Evolutionary conservation across 1,140 invertebrate species (phyloP).

Genomic region (Luehdorfia chinensis): DNA sequence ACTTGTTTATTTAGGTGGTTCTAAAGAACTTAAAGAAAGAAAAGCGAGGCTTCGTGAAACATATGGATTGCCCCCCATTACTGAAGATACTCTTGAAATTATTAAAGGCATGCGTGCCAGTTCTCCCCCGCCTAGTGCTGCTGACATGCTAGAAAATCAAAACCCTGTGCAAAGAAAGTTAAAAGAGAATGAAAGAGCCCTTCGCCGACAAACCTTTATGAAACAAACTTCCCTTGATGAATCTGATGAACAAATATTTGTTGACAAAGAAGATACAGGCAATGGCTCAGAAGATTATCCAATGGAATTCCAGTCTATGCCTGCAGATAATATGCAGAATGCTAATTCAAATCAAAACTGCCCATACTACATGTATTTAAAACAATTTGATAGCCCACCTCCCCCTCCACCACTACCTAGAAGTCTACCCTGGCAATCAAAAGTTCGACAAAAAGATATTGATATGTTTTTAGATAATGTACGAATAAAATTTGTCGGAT

Average conservation of each 20-base stretch:
- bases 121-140: constrained; percentile 95
- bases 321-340: constrained; percentile 48
- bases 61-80: constrained; percentile 84
- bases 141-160: constrained; percentile 93
- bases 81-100: constrained; percentile 96
- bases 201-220: constrained; percentile 84
- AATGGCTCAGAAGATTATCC: constrained; percentile 72
- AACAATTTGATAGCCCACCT: constrained; percentile 70
- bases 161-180: constrained; percentile 84
- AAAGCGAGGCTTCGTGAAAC: constrained; percentile 86
- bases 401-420: constrained; percentile 74
- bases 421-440: constrained; percentile 95
- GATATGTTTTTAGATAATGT: constrained; percentile 95
- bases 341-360: constrained; percentile 53
- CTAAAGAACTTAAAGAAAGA: constrained; percentile 85
- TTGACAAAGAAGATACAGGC: constrained; percentile 81
- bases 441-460: constrained; percentile 96
- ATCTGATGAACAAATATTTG: constrained; percentile 82
- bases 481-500: constrained; percentile 96
- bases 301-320: constrained; percentile 68
- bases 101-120: constrained; percentile 95
- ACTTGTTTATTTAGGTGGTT: constrained; percentile 93
- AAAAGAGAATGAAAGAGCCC: constrained; percentile 69
- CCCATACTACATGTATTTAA: constrained; percentile 65
- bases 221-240: constrained; percentile 97